Evolutionary conservation across 2,113 vertebrate genomes (phyloP), one percentile per base, ranked within the genome.

Genomic region (Falcunculus frontatus): DNA sequence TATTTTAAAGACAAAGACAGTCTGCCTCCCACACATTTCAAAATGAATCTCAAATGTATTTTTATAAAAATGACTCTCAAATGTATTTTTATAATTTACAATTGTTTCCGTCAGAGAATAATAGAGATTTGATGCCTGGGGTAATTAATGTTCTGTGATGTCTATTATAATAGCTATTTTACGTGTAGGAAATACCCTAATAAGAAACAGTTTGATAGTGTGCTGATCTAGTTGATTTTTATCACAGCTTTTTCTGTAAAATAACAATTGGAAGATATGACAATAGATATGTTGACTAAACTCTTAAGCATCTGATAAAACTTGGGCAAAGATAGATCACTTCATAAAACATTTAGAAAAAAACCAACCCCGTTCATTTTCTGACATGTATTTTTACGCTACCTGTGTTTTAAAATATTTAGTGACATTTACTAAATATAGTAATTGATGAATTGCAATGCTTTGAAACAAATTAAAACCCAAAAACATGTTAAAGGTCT

Each of bases 101-200:
- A 55, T 96, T 37, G 91, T 80, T 96, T 93, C 79, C 7, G 0
- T 91, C 62, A 63, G 59, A 69, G 85, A 90, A 92, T 69, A 90
- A 90, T 80, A 67, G n/a, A 62, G 32, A 94, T 68, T 76, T 70
- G 69, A 60, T 94, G 81, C 87, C 62, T 65, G 47, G 27, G 68
- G 75, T 96, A 85, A 75, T 85, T 80, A 83, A 47, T 73, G 85
- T 83, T 92, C 82, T 90, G 29, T 86, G 83, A 49, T 94, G 90
- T 90, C 25, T 88, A 64, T 52, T 93, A 35, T 86, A 81, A 88
- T 78, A 88, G 63, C 56, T 95, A 84, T 91, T 89, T 95, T 77
- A 90, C 90, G 79, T 52, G 68, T 68, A 93, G 93, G 92, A 96
- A 97, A 96, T 96, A 96, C 95, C 83, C 87, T 77, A 84, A 78